Evolutionary conservation across 2,113 vertebrate species (phyloP).

Genomic region (Clinocottus analis): DNA sequence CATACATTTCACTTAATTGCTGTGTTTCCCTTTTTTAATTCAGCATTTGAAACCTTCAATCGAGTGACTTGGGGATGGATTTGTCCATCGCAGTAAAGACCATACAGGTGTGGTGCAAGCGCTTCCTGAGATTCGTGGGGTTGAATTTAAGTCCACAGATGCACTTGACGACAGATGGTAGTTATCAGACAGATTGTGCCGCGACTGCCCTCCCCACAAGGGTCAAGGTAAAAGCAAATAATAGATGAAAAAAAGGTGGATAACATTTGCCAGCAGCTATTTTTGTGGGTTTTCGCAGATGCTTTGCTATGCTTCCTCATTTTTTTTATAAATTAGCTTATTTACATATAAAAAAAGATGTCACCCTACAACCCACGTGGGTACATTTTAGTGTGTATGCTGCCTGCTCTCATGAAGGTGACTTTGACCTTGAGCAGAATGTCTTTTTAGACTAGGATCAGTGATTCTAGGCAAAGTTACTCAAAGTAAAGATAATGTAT

Average conservation of each 20-base stretch:
- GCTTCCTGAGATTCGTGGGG: constrained; percentile 30
- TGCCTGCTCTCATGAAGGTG: not conserved
- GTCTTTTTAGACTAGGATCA: not conserved
- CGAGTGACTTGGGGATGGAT: not conserved
- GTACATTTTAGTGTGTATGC: not conserved
- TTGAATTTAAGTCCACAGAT: constrained; percentile 48
- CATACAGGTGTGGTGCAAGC: not conserved
- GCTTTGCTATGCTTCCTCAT: constrained; percentile 24
- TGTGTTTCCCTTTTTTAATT: not conserved
- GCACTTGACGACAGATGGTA: constrained; percentile 58
- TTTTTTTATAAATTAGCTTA: constrained; percentile 47
- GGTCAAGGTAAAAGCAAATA: constrained; percentile 63
- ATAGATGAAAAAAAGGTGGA: constrained; percentile 28
- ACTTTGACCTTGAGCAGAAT: not conserved
- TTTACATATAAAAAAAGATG: constrained; percentile 51
- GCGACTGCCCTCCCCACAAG: constrained; percentile 30
- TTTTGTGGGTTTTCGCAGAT: constrained; percentile 50
- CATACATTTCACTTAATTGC: not conserved
- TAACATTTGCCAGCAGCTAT: constrained; percentile 43
- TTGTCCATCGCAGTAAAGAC: not conserved
- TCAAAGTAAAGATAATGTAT: not conserved
- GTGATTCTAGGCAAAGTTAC: not conserved
- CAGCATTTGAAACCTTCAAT: not conserved
- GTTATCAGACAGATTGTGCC: constrained; percentile 59
- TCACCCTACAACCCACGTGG: not conserved